phyloP scores from a whole-genome alignment of 2,113 vertebrate species.

The Vicugna pacos region DNA sequence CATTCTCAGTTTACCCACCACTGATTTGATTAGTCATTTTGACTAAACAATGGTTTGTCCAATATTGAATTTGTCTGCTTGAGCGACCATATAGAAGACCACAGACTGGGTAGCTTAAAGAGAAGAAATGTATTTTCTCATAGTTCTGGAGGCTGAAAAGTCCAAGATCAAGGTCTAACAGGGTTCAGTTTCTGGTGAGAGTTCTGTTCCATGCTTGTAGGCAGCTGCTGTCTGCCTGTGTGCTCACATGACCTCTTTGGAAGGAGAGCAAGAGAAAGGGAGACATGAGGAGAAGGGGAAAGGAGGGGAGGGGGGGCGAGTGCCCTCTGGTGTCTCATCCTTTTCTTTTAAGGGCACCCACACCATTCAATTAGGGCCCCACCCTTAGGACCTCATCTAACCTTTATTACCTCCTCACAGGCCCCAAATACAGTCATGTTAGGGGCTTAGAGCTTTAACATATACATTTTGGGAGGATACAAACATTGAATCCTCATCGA shows the following conservation, averaged over 20 bases:
- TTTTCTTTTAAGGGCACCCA: neutral
- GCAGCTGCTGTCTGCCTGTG: neutral
- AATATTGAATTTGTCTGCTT: too few relatives aligned
- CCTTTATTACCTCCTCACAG: neutral
- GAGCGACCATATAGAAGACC: neutral
- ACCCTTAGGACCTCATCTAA: neutral
- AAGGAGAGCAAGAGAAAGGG: neutral
- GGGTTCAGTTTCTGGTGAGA: neutral
- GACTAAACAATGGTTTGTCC: neutral
- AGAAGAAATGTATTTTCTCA: neutral
- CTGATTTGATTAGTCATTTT: neutral
- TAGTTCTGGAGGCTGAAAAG: neutral
- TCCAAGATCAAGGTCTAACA: neutral
- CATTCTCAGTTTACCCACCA: fast-evolving
- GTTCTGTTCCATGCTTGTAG: neutral
- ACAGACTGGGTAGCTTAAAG: neutral
- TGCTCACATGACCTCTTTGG: neutral
- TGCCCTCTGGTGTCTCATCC: neutral
- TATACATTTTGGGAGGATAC: neutral
- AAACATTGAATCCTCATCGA: neutral
- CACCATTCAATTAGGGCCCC: neutral
- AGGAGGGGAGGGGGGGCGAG: too few relatives aligned
- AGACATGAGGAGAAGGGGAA: fast-evolving
- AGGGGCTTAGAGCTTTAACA: neutral
- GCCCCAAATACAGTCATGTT: neutral